These are phyloP conservation scores for Pogonognathellus flavescens DNA, from an alignment of 1,140 invertebrate species.

Conservation along the genomic window DNA sequence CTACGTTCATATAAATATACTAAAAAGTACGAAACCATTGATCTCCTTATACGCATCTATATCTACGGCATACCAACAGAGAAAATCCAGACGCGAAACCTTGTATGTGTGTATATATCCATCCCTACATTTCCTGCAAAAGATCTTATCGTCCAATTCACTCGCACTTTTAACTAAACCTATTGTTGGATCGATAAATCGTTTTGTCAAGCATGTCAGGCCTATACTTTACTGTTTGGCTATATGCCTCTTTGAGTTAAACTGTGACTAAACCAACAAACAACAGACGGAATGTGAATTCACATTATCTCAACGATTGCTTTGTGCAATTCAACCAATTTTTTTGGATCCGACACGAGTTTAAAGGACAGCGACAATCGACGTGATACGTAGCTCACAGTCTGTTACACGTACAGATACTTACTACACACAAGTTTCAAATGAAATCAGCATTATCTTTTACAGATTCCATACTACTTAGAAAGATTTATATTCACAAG, in stretches of 20 bases:
- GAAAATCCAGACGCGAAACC: neutral
- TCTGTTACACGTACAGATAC: too few relatives aligned
- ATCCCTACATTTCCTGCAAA: conserved; percentile 41
- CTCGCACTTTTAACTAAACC: conserved; percentile 19
- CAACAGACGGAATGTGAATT: conserved; percentile 21
- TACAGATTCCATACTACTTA: too few relatives aligned
- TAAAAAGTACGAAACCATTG: neutral
- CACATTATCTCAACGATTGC: neutral
- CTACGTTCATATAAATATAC: neutral
- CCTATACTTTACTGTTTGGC: conserved; percentile 36
- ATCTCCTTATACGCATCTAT: conserved; percentile 8
- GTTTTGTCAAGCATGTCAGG: conserved; percentile 37
- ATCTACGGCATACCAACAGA: neutral
- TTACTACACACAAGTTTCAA: too few relatives aligned
- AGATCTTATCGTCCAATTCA: conserved; percentile 34
- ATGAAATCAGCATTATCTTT: too few relatives aligned
- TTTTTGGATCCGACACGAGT: neutral
- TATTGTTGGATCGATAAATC: conserved; percentile 47
- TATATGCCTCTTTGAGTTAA: conserved; percentile 9
- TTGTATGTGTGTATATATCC: conserved; percentile 11
- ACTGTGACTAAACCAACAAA: conserved; percentile 19
- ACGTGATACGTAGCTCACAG: too few relatives aligned
- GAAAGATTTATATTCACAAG: too few relatives aligned
- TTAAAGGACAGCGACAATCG: too few relatives aligned
- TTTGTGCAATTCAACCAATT: neutral